Conservation (phyloP, 2,113 vertebrate genomes). For the Isichthys henryi region DNA sequence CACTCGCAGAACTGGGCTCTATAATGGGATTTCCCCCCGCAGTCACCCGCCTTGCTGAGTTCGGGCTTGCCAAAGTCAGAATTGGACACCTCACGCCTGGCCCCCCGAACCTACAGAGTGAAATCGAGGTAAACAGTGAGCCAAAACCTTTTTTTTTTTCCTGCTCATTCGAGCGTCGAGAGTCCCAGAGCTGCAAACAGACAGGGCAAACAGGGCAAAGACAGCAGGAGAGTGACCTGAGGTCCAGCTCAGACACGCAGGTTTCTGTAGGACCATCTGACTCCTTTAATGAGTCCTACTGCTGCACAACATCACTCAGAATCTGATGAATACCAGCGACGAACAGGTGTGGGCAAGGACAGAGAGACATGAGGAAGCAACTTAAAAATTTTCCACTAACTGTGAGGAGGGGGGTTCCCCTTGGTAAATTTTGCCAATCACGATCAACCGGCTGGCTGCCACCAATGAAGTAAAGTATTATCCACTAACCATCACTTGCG, state of each 20-base stretch:
- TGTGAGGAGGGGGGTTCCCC: not conserved
- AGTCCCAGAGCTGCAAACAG: not conserved
- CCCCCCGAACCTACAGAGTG: not conserved
- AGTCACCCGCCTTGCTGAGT: not conserved
- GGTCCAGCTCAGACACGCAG: not conserved
- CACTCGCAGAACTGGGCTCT: conserved; percentile 10
- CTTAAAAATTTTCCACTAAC: not conserved
- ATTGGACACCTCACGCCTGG: not conserved
- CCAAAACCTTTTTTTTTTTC: not conserved
- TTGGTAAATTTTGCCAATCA: not conserved
- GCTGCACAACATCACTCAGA: not conserved
- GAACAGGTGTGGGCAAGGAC: not conserved
- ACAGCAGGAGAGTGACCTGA: not conserved
- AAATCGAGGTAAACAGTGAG: conserved; percentile 2
- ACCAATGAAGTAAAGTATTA: not conserved
- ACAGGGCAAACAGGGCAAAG: not conserved
- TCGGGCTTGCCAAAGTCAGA: not conserved
- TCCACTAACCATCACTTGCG: not conserved
- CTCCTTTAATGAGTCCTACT: not conserved
- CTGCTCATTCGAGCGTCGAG: not conserved
- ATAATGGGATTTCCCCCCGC: conserved; percentile 16
- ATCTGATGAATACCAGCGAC: not conserved
- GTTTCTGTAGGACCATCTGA: not conserved
- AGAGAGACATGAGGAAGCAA: not conserved
- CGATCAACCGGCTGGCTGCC: not conserved